Conservation (phyloP, 2,113 vertebrate genomes). For the Pterophyllum scalare region DNA sequence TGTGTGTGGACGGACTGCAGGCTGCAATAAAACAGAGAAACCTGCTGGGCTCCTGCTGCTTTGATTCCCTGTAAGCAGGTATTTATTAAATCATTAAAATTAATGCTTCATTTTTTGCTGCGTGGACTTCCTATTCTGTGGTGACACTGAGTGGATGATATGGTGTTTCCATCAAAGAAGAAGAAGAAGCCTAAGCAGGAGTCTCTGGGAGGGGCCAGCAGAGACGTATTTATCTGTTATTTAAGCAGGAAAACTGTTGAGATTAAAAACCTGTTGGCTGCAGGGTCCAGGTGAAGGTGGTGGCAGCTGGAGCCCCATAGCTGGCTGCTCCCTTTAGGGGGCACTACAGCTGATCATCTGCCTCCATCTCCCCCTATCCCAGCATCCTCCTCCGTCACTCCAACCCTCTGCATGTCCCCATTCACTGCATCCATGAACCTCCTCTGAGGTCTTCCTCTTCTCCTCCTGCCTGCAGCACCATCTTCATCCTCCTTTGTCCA, state of each 20-base stretch:
- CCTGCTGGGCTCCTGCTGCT: neutral
- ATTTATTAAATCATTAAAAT: rapidly evolving
- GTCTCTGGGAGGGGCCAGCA: neutral
- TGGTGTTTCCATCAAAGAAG: neutral
- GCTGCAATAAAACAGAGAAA: constrained; percentile 31
- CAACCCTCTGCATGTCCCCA: too few relatives aligned
- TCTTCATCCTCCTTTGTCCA: too few relatives aligned
- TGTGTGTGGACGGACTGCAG: neutral
- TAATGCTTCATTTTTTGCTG: neutral
- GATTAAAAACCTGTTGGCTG: neutral
- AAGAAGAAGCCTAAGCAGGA: neutral
- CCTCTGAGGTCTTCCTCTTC: too few relatives aligned
- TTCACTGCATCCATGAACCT: too few relatives aligned
- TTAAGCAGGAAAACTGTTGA: neutral
- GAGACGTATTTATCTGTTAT: neutral
- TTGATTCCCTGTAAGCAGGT: neutral
- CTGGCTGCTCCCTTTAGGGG: too few relatives aligned
- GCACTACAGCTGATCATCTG: too few relatives aligned
- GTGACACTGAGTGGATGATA: neutral
- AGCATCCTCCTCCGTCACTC: too few relatives aligned
- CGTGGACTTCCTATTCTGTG: neutral
- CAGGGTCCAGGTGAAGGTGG: neutral
- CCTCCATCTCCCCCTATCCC: too few relatives aligned
- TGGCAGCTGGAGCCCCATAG: too few relatives aligned
- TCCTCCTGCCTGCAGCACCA: too few relatives aligned